Percentiles rank a stretch among this genome's conserved stretches.
Conservation (phyloP, 2,888 invertebrate species). For the Drosophila demipolita region DNA sequence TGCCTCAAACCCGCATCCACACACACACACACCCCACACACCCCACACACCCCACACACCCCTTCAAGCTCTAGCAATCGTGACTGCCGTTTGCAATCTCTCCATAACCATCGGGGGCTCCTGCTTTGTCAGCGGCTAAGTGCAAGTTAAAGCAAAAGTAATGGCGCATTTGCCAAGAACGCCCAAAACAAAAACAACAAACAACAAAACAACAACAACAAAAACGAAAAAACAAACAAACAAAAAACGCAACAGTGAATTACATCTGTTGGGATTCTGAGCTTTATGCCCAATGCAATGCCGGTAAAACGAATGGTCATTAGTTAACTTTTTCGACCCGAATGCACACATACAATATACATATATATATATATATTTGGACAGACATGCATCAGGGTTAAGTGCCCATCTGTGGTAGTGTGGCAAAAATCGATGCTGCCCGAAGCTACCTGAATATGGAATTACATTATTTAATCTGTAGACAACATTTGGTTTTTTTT, state of each 20-base stretch:
- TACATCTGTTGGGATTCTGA: constrained; percentile 34
- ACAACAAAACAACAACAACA: no score
- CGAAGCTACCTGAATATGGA: background rate
- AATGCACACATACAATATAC: constrained; percentile 8
- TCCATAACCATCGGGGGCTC: constrained; percentile 25
- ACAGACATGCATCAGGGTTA: no score
- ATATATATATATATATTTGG: background rate
- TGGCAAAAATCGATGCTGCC: background rate
- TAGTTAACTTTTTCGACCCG: constrained; percentile 36
- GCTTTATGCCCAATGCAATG: constrained; percentile 23
- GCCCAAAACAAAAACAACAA: background rate
- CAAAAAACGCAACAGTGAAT: constrained; percentile 1
- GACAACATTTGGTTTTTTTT: background rate
- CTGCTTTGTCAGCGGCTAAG: constrained; percentile 74
- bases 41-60: background rate
- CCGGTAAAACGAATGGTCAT: constrained; percentile 53
- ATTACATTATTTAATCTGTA: background rate
- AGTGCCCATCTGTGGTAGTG: background rate
- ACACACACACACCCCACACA: background rate
- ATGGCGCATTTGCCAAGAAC: constrained; percentile 51
- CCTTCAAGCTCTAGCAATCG: background rate
- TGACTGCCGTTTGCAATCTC: constrained; percentile 12
- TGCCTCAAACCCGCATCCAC: constrained; percentile 1
- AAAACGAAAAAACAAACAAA: background rate
- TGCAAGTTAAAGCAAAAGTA: constrained; percentile 75